phyloP scores from a whole-genome alignment of 2,113 vertebrate species.

The Montifringilla adamsi region DNA sequence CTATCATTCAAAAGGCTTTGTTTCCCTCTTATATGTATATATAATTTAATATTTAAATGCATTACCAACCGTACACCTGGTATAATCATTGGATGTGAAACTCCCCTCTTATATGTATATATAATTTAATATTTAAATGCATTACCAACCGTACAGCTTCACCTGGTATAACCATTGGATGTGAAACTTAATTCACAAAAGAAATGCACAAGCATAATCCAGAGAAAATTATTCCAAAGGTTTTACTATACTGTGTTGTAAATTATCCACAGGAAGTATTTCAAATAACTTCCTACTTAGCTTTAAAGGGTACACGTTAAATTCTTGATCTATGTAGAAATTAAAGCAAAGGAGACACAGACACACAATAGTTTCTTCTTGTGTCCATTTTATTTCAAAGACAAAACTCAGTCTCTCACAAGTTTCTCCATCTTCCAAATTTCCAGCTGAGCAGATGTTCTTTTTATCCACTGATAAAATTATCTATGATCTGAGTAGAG shows the following conservation, averaged over 20 bases:
- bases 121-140: background rate
- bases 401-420: background rate
- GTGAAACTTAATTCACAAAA: background rate
- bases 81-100: background rate
- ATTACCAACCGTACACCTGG: no score
- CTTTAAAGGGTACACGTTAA: background rate
- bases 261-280: background rate
- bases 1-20: background rate
- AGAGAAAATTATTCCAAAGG: background rate
- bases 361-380: background rate
- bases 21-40: background rate
- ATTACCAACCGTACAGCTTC: background rate
- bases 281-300: background rate
- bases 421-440: background rate
- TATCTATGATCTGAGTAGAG: background rate
- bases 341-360: background rate
- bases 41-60: background rate
- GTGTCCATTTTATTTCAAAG: background rate
- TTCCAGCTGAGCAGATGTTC: background rate
- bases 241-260: background rate
- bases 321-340: background rate
- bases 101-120: background rate
- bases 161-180: background rate
- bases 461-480: background rate
- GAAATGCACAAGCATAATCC: background rate